Conservation (phyloP, 2,797 vertebrate genomes). For the Crax fasciolata region DNA sequence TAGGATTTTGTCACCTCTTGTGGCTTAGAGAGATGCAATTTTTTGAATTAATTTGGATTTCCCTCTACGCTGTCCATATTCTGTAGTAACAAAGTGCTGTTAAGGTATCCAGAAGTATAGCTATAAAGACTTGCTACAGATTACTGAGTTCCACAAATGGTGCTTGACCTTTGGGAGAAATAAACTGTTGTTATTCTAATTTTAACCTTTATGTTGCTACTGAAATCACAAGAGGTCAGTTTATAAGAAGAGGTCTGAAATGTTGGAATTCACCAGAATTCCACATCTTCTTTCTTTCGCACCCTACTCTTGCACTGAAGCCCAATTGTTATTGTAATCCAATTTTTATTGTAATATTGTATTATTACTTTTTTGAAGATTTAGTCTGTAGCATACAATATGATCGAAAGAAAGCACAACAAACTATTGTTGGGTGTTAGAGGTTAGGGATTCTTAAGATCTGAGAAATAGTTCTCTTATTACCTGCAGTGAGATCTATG, state of each 20-base stretch:
- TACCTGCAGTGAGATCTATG: neutral
- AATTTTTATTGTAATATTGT: neutral
- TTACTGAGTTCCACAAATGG: neutral
- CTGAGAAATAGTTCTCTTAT: neutral
- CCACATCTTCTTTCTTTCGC: neutral
- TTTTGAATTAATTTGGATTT: slow-evolving; percentile 17
- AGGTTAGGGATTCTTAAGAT: neutral
- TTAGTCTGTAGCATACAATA: neutral
- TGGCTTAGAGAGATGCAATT: neutral
- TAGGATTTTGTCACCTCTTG: neutral
- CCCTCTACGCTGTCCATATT: neutral
- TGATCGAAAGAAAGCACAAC: neutral
- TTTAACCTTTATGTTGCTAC: neutral
- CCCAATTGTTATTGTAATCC: neutral
- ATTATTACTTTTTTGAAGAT: neutral
- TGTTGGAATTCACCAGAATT: neutral
- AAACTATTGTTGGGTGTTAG: neutral
- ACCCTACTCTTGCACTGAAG: neutral
- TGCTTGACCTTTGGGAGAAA: neutral
- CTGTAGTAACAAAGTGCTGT: neutral
- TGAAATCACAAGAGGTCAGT: neutral
- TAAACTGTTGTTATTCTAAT: neutral
- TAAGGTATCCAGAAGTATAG: neutral
- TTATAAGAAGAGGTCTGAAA: neutral
- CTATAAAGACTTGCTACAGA: neutral